A percentile compares a stretch with the other conserved stretches of the same genome.
phyloP scores from a whole-genome alignment of 2,888 invertebrate species.

The Xanthia icteritia region DNA sequence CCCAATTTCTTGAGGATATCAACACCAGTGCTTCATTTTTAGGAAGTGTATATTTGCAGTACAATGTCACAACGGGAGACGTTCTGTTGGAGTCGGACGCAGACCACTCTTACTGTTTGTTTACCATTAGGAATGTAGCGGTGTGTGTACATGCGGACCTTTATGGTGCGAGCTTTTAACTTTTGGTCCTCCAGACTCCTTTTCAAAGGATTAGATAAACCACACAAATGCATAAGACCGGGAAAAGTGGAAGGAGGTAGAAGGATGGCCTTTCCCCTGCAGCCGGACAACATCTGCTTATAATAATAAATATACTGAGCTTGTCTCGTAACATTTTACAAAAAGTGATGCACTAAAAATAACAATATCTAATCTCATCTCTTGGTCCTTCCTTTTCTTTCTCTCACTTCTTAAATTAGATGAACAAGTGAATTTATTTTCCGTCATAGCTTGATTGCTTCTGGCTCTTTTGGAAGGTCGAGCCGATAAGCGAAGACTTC shows the following conservation, averaged over 20 bases:
- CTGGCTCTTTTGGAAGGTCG: neutral
- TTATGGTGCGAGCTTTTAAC: slow-evolving; percentile 58
- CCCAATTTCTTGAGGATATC: slow-evolving; percentile 4
- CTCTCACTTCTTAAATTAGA: neutral
- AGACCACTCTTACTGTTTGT: slow-evolving; percentile 70
- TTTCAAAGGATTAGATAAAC: neutral
- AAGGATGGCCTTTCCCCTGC: neutral
- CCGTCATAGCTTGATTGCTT: neutral
- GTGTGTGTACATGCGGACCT: slow-evolving; percentile 40
- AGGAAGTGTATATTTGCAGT: slow-evolving; percentile 43
- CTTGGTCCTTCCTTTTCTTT: neutral
- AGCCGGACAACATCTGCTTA: neutral
- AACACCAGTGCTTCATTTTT: slow-evolving; percentile 21
- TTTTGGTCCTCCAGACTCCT: neutral
- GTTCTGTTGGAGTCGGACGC: slow-evolving; percentile 70
- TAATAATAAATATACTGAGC: neutral
- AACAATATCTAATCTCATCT: neutral
- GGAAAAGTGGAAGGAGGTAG: neutral
- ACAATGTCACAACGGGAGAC: slow-evolving; percentile 66
- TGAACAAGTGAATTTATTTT: neutral
- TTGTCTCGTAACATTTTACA: neutral
- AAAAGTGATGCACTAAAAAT: neutral
- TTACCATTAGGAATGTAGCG: slow-evolving; percentile 72
- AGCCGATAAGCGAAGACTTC: neutral
- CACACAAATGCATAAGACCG: neutral